Evolutionary conservation across 2,113 vertebrate species (phyloP).

Genomic region (Myiagra hebetior): DNA sequence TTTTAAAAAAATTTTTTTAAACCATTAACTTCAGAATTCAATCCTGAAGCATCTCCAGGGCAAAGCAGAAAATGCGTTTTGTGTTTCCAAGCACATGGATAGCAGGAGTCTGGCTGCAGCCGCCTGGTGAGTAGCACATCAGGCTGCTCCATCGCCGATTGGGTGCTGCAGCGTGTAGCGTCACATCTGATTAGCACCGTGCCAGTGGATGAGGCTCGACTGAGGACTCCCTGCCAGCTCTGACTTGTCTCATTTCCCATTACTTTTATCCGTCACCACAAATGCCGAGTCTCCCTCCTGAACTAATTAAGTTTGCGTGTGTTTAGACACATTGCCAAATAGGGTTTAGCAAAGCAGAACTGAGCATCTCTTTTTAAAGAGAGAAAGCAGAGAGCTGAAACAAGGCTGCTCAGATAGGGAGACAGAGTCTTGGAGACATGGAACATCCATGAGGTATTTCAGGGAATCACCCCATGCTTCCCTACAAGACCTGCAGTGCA

Average conservation of each 20-base stretch:
- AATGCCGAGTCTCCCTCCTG: constrained; percentile 73
- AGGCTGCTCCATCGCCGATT: not conserved
- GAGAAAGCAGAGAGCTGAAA: constrained; percentile 41
- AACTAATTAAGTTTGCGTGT: constrained; percentile 82
- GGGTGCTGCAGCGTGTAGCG: constrained; percentile 21
- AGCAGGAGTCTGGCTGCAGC: constrained; percentile 9
- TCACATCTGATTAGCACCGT: constrained; percentile 72
- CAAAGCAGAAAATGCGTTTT: constrained; percentile 8
- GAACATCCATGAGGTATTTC: not conserved
- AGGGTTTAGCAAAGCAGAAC: constrained; percentile 83
- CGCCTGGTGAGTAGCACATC: constrained; percentile 7
- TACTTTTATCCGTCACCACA: constrained; percentile 78
- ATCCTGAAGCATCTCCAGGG: constrained; percentile 48
- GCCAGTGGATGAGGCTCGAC: constrained; percentile 61
- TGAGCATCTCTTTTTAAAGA: constrained; percentile 77
- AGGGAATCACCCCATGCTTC: not conserved
- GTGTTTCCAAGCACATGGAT: not conserved
- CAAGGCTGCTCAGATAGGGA: not conserved
- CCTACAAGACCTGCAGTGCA: not conserved
- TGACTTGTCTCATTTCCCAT: constrained; percentile 77
- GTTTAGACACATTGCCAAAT: constrained; percentile 84
- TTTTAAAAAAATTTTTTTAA: constrained; percentile 35
- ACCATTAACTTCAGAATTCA: constrained; percentile 51
- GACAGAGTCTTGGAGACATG: not conserved
- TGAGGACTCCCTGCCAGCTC: constrained; percentile 74